A percentile compares a stretch with the other conserved stretches of the same genome.
Evolutionary conservation across 2,888 invertebrate genomes (phyloP).

Genomic region (Drosophila merina): DNA sequence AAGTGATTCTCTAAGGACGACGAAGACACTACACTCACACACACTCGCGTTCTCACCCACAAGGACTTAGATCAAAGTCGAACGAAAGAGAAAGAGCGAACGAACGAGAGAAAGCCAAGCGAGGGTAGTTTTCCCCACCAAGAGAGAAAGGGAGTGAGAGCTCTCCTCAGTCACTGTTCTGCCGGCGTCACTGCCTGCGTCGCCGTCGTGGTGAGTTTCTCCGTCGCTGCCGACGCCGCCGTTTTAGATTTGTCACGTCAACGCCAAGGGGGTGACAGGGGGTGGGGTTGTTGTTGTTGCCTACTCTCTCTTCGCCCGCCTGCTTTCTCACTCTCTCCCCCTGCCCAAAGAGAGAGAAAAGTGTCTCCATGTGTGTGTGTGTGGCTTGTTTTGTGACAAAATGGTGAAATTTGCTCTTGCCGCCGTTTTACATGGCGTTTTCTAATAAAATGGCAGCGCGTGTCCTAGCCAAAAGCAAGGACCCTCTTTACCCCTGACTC

Average conservation of each 20-base stretch:
- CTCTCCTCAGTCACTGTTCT: constrained; percentile 27
- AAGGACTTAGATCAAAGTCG: constrained; percentile 11
- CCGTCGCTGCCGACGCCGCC: constrained; percentile 37
- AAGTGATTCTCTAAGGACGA: constrained; percentile 58
- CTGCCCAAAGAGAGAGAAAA: not conserved
- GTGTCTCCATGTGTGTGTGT: constrained; percentile 22
- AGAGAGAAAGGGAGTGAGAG: constrained; percentile 34
- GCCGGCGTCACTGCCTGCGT: constrained; percentile 21
- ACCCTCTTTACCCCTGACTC: constrained; percentile 3
- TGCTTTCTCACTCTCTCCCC: not conserved
- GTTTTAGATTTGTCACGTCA: constrained; percentile 58
- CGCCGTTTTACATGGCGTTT: constrained; percentile 73
- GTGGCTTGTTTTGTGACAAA: constrained; percentile 59
- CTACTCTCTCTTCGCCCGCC: constrained; percentile 15
- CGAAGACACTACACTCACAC: constrained; percentile 36
- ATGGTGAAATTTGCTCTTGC: constrained; percentile 71
- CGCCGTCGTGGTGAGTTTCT: constrained; percentile 61
- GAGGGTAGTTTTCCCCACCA: constrained; percentile 5
- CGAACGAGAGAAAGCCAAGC: constrained; percentile 1
- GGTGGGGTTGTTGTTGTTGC: constrained; percentile 21
- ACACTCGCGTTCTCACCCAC: constrained; percentile 6
- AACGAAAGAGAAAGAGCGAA: constrained; percentile 23
- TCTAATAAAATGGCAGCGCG: constrained; percentile 78
- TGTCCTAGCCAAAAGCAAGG: constrained; percentile 43
- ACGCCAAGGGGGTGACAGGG: not conserved